Evolutionary conservation across 2,888 invertebrate species (phyloP), one percentile per base, ranked within the genome.

Genomic region (Drosophila conformis): DNA sequence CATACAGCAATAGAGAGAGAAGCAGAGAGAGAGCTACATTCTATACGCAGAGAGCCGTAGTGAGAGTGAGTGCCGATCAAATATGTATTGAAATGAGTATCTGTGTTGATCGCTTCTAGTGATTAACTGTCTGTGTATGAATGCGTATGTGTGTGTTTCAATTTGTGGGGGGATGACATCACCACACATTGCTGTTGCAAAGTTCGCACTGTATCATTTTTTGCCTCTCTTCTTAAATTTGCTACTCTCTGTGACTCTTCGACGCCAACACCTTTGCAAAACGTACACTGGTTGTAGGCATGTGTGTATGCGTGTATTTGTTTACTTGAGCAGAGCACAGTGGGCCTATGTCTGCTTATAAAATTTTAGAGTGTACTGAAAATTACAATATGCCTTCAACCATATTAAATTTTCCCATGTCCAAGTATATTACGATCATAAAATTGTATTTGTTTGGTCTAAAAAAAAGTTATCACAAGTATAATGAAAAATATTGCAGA

Each of bases 141-240:
- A 21, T 6, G 42, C 11, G 15, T 42, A 38, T 64, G 69, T 64
- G 48, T 72, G 65, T 74, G 65, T 59, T 53, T 81, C 69, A 70
- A 54, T 74, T 66, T 76, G 73, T 76, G 64, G 73, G 76, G 74
- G 83, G 86, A 89, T 89, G 87, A 87, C 87, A 87, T 87, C 87
- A 89, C 90, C 90, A 73, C 57, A 67, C 59, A 52, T 51, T 77
- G 69, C 67, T 64, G 64, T 73, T 63, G 52, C 69, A 68, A 81
- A 79, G 70, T 85, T 73, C 71, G 67, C 73, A 76, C 76, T 67
- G 54, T 78, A 78, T 62, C 18, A 53, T 42, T 69, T 71, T 52
- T 63, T 54, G 48, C 52, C 59, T 74, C 68, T 68, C 56, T 46
- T 58, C 36, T 31, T 66, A 40, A 60, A 51, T 61, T 61, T 51